These are phyloP conservation scores for Pyrrhia umbra DNA, from an alignment of 2,888 invertebrate species.

Conservation along the genomic window DNA sequence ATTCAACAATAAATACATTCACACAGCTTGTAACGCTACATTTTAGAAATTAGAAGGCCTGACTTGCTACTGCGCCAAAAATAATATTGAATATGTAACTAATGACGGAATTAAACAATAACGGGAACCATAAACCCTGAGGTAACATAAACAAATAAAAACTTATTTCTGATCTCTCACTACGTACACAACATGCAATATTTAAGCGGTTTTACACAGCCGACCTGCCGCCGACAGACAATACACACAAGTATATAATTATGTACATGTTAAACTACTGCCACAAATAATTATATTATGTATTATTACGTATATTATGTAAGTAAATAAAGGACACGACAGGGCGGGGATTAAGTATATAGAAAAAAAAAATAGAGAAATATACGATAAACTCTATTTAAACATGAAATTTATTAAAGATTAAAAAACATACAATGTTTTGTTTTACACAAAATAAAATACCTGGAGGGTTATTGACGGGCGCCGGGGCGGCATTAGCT, in stretches of 20 bases:
- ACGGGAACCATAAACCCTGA: conserved; percentile 78
- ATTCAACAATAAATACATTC: conserved; percentile 67
- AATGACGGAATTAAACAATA: conserved; percentile 79
- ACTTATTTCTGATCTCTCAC: conserved; percentile 80
- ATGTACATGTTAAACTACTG: conserved; percentile 85
- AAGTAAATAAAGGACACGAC: conserved; percentile 85
- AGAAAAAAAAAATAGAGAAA: conserved; percentile 87
- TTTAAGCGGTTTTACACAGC: conserved; percentile 81
- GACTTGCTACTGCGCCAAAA: conserved; percentile 75
- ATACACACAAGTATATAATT: conserved; percentile 77
- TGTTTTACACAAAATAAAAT: conserved; percentile 90
- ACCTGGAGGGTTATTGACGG: conserved; percentile 82
- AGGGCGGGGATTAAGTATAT: conserved; percentile 82
- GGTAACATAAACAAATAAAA: conserved; percentile 88
- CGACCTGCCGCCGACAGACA: conserved; percentile 81
- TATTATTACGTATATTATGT: conserved; percentile 80
- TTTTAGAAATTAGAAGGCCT: conserved; percentile 75
- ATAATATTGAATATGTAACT: conserved; percentile 76
- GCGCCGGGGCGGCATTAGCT: conserved; percentile 72
- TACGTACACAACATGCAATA: conserved; percentile 87
- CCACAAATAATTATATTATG: conserved; percentile 84
- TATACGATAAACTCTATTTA: conserved; percentile 90
- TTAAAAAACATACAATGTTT: conserved; percentile 89
- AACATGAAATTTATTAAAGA: conserved; percentile 90
- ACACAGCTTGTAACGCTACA: conserved; percentile 62